Conservation (phyloP, 2,113 vertebrate genomes). For the Equus przewalskii region DNA sequence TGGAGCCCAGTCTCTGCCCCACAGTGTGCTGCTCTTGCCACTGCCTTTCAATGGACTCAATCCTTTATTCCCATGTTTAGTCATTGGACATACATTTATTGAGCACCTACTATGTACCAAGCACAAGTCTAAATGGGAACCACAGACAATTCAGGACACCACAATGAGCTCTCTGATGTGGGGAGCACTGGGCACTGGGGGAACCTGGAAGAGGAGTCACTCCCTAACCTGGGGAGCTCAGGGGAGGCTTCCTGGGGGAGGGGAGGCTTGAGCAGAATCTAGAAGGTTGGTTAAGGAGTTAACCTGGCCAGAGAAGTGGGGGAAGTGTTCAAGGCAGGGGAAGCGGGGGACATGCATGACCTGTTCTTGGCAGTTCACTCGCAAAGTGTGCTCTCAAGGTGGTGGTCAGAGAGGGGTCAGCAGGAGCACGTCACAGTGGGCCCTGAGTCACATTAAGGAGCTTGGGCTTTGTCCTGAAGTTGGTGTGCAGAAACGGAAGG, state of each 20-base stretch:
- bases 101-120: background rate
- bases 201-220: background rate
- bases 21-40: background rate
- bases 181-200: background rate
- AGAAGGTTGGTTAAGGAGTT: background rate
- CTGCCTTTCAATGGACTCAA: background rate
- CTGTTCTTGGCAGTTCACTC: background rate
- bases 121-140: background rate
- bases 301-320: background rate
- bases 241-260: background rate
- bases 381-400: background rate
- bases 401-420: background rate
- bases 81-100: background rate
- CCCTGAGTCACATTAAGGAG: background rate
- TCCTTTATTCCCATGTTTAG: background rate
- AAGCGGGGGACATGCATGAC: background rate
- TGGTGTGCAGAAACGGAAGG: background rate
- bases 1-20: background rate
- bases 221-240: background rate
- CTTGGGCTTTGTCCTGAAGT: background rate
- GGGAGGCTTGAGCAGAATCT: background rate
- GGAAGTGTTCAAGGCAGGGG: background rate
- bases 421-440: background rate
- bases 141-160: background rate
- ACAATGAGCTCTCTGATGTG: background rate